Base-by-base conservation (phyloP, 2,797 vertebrate genomes). In the Malurus leucopterus region DNA sequence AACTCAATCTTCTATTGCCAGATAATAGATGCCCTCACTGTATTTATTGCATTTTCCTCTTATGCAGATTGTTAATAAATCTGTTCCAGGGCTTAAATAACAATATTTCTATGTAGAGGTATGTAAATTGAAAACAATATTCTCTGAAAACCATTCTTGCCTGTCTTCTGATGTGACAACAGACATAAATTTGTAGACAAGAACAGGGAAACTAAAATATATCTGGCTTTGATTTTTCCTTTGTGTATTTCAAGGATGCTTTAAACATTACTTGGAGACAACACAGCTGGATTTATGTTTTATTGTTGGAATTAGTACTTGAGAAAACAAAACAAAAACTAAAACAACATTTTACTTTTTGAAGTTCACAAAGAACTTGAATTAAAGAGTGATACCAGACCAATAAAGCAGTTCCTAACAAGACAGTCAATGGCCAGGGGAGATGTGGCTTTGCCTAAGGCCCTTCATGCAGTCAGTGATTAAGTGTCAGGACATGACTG, bases 371-470 rank as follows among this genome's bases (percentile, higher is more conserved):
- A 36, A 73, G 41, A 81, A 29, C 34, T 53, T 59, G 62, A 83
- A 12, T 62, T 69, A 41, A 82, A 27, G 8, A 63, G 24, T 46
- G 13, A 38, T 38, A 44, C 5, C 23, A 83, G 24, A 50, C 18
- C 49, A 68, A 61, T n/a, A 21, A 81, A 51, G 5, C 1, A 1
- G 3, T 30, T 84, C 15, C 46, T 73, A 79, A n/a, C 15, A 55
- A 49, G 24, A 17, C 38, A 70, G 41, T 21, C 17, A 32, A 26
- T 0, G 5, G 24, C 30, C 22, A 27, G 80, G 62, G 40, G 21
- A 91, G 14, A 36, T 29, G n/a, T 55, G 61, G 34, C 49, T 86
- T 90, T 88, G 74, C 81, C 75, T 92, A 41, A 84, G 88, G 78
- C n/a, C 13, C 34, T 90, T 73, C 24, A 15, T 22, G 26, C 49